Conservation (phyloP, 2,797 vertebrate genomes). For the Arrhamphus sclerolepis region DNA sequence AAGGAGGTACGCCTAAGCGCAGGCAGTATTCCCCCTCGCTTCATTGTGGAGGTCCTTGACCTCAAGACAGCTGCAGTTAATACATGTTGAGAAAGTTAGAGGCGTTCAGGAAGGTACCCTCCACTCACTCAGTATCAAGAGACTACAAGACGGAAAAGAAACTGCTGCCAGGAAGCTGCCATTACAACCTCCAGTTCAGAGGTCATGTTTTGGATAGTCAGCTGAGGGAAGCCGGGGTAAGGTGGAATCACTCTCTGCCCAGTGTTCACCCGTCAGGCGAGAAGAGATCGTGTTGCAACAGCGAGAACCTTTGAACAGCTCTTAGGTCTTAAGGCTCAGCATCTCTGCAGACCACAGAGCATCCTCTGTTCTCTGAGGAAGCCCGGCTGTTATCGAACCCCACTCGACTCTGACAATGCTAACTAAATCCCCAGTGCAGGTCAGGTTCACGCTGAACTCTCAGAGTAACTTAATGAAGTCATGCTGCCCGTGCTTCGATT, state of each 20-base stretch:
- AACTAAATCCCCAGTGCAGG: conserved; percentile 59
- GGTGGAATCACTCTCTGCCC: conserved; percentile 46
- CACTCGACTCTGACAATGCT: conserved; percentile 51
- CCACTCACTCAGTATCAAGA: conserved; percentile 45
- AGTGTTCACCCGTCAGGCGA: conserved; percentile 54
- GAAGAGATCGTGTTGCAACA: conserved; percentile 62
- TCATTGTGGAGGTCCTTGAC: conserved; percentile 59
- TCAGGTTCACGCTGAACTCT: conserved; percentile 60
- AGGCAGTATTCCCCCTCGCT: conserved; percentile 55
- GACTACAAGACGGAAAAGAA: conserved; percentile 50
- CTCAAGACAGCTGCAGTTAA: conserved; percentile 49
- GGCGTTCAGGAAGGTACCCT: conserved; percentile 58
- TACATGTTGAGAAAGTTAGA: conserved; percentile 66
- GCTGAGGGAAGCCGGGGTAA: conserved; percentile 54
- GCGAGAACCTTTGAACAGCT: conserved; percentile 52
- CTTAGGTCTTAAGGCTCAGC: conserved; percentile 40
- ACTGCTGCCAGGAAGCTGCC: conserved; percentile 58
- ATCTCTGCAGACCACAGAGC: conserved; percentile 64
- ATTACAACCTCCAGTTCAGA: conserved; percentile 51
- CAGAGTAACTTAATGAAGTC: conserved; percentile 43
- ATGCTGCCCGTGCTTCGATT: conserved; percentile 33
- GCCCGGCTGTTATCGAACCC: conserved; percentile 62
- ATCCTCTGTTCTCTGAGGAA: conserved; percentile 69
- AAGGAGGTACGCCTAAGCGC: conserved; percentile 36
- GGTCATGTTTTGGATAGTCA: conserved; percentile 60